Conservation (phyloP, 2,888 invertebrate species). For the Drosophila atripex region DNA sequence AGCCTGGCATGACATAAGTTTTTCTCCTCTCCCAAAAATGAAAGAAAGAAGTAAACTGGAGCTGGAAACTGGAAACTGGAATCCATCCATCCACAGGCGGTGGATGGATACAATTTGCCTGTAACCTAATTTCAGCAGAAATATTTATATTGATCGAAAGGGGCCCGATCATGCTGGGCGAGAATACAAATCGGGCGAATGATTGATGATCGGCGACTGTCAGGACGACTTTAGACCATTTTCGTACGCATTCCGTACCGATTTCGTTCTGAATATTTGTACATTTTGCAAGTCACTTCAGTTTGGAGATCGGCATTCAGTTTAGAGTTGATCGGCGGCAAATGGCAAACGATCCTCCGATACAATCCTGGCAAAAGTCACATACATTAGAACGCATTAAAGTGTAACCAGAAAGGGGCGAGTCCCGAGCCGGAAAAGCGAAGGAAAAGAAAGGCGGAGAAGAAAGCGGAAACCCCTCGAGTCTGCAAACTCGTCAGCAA, state of each 20-base stretch:
- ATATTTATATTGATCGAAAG: constrained; percentile 70
- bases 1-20: constrained; percentile 65
- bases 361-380: constrained; percentile 74
- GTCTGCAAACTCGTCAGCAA: constrained; percentile 20
- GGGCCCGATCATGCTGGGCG: constrained; percentile 43
- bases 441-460: constrained; percentile 22
- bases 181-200: constrained; percentile 42
- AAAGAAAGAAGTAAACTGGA: constrained; percentile 24
- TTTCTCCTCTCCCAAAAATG: constrained; percentile 29
- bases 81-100: background rate
- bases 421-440: constrained; percentile 36
- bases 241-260: constrained; percentile 23
- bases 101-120: constrained; percentile 58
- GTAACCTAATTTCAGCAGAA: constrained; percentile 78
- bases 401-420: constrained; percentile 79
- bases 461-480: constrained; percentile 41
- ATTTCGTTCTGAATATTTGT: constrained; percentile 1
- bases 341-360: constrained; percentile 60
- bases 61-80: constrained; percentile 5
- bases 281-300: constrained; percentile 74
- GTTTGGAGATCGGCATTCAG: constrained; percentile 13
- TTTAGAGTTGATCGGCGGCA: constrained; percentile 47
- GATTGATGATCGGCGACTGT: constrained; percentile 71
- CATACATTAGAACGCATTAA: constrained; percentile 81
- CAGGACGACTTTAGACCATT: constrained; percentile 51